Conservation (phyloP, 2,113 vertebrate species). For the Cynocephalus volans region DNA sequence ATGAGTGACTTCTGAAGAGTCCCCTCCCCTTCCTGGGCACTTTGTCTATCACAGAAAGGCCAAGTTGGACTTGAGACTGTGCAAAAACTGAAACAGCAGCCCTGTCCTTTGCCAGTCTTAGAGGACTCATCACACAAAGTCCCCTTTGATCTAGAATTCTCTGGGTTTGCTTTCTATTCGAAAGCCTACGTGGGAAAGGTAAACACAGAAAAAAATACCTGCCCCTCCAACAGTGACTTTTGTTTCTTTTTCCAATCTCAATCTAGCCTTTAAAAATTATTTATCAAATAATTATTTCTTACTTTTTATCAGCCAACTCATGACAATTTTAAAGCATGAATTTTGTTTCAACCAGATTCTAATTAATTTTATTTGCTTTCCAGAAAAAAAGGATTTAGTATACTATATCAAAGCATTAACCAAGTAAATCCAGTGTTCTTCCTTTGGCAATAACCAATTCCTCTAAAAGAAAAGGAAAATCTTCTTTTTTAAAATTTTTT, state of each 20-base stretch:
- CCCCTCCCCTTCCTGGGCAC: background rate
- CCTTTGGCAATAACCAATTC: conserved; percentile 46
- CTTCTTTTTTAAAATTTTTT: too few relatives aligned
- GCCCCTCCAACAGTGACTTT: background rate
- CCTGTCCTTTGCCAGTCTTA: accelerated
- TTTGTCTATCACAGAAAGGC: background rate
- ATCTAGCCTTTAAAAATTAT: conserved; percentile 40
- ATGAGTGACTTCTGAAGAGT: conserved; percentile 3
- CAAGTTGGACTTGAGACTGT: background rate
- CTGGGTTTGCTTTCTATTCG: background rate
- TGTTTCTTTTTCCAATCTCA: conserved; percentile 27
- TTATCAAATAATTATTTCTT: conserved; percentile 41
- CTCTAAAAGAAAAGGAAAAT: conserved; percentile 47
- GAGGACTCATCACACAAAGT: background rate
- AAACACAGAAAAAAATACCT: conserved; percentile 48
- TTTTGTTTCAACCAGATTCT: conserved; percentile 15
- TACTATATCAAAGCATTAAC: background rate
- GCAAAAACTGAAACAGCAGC: background rate
- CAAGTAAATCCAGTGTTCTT: background rate
- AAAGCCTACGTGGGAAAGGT: conserved; percentile 26
- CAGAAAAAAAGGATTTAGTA: background rate
- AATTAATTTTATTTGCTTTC: conserved; percentile 47
- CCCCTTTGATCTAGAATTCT: conserved; percentile 27
- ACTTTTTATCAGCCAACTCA: background rate
- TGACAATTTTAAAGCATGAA: conserved; percentile 42